Evolutionary conservation across 2,113 vertebrate species (phyloP), one percentile per base, ranked within the genome.

Genomic region (Sorex araneus): DNA sequence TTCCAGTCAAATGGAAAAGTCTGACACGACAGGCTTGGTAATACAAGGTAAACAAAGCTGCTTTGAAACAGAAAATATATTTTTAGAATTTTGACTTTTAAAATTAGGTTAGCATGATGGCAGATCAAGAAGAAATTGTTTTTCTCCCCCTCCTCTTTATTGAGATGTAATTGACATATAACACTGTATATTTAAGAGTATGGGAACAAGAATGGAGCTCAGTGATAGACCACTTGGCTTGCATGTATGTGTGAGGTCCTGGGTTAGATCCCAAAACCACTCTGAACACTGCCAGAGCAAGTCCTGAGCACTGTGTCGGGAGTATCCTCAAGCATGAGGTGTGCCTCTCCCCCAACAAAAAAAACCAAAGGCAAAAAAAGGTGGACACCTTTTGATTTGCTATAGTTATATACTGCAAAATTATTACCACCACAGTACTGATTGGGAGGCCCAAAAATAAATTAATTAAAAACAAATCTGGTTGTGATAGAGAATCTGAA

Each of bases 1-100:
- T 94, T 88, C 89, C 70, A 94, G 89, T 64, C 45, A 67, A 95
- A 95, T 91, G 93, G 94, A 94, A 95, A 95, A 94, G 78, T 95
- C 50, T 96, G 84, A 84, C 88, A 95, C 21, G 15, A 81, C 16
- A 85, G 45, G 76, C 69, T 76, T 95, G 71, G 60, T 91, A 92
- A 95, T 89, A 91, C 74, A 87, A 85, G 81, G 86, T 87, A 94
- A 89, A 96, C 64, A 91, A 94, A 91, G 66, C 66, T 85, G 54
- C 67, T 76, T n/a, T 88, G 63, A 95, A 87, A 84, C 18, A n/a
- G 25, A 87, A 70, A 32, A 21, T 64, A 34, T 91, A 95, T 85
- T 94, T 96, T 90, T 83, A 86, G 89, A 93, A 30, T 69, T 70
- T 71, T 90, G 63, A 45, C 63, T 89, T 25, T 95, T 95, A 92